Conservation (phyloP, 37 sponge, comb jelly and placozoan genomes). For the Spongilla lacustris region DNA sequence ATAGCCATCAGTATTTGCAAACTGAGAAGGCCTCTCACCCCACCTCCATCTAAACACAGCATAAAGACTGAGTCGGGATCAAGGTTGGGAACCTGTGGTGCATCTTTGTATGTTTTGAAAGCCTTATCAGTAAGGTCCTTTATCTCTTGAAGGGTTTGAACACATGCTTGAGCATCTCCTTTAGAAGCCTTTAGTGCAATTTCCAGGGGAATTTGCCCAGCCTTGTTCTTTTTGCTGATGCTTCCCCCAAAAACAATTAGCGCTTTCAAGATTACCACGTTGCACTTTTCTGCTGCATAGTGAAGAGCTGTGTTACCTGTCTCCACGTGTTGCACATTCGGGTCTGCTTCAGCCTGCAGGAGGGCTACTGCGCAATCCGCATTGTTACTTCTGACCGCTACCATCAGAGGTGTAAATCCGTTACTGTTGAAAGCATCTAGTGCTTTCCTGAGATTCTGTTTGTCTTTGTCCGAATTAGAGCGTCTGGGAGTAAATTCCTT, state of each 20-base stretch:
- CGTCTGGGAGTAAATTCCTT: too few species aligned
- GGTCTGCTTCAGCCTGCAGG: conserved; percentile 20
- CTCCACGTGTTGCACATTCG: conserved; percentile 2
- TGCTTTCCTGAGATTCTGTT: background rate
- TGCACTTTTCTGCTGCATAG: conserved; percentile 29
- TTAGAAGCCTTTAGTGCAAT: background rate
- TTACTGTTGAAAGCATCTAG: background rate
- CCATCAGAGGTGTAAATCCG: conserved; percentile 39
- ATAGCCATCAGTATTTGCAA: conserved; percentile 27
- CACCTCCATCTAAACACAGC: conserved; percentile 66
- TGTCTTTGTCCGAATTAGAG: background rate
- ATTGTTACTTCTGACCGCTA: background rate
- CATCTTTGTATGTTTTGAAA: background rate
- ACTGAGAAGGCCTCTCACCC: conserved; percentile 43
- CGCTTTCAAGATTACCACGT: conserved; percentile 22
- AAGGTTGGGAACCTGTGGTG: background rate
- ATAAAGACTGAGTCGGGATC: background rate
- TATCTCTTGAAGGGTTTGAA: conserved; percentile 13
- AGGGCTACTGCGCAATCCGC: conserved; percentile 14
- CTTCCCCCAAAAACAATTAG: conserved; percentile 55
- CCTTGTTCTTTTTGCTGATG: conserved; percentile 11
- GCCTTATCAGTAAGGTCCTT: background rate
- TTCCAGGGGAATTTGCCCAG: conserved; percentile 29
- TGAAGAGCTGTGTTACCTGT: conserved; percentile 48
- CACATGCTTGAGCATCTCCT: background rate